Evolutionary conservation across 2,113 vertebrate species (phyloP), one percentile per base, ranked within the genome.

Genomic region (Abramis brama): DNA sequence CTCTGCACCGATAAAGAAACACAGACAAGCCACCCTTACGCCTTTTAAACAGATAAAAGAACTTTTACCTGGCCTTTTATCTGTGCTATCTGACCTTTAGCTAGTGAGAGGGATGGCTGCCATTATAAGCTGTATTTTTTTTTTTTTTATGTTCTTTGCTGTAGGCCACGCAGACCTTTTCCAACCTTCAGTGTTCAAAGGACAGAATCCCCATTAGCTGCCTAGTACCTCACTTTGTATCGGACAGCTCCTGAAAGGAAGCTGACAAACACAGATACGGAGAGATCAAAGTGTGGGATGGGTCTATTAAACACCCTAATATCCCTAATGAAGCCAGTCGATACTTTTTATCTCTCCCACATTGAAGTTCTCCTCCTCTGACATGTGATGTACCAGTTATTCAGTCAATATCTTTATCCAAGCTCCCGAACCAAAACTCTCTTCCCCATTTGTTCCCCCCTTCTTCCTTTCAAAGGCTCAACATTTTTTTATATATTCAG

Each of bases 1-100:
- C 21, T 83, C 60, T 21, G 6, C 45, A 30, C 76, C 25, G 70
- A 36, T 57, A 62, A 15, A 76, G 70, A 45, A 86, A 86, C 68
- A 84, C 62, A 60, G 55, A 82, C 55, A 78, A 23, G 12, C 36
- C 21, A 59, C 59, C 66, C 62, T 79, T 62, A 76, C 36, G 47
- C 70, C 60, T 73, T 86, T 84, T 79, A 85, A 59, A 89, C 79
- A 81, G 68, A 86, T 87, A 85, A 86, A 84, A 84, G 15, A 70
- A 84, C 47, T 83, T 90, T 78, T 84, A 62, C 79, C 88, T 74
- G 84, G 73, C 86, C 89, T 81, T 86, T 90, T 89, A 88, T 91
- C 87, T 89, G 30, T 91, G 89, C 91, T 87, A 91, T 90, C 84
- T 93, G 93, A 94, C 92, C 93, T 94, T 95, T 77, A 88, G 88